Conservation (phyloP, 2,888 invertebrate species). For the Trichopoda pennipes region DNA sequence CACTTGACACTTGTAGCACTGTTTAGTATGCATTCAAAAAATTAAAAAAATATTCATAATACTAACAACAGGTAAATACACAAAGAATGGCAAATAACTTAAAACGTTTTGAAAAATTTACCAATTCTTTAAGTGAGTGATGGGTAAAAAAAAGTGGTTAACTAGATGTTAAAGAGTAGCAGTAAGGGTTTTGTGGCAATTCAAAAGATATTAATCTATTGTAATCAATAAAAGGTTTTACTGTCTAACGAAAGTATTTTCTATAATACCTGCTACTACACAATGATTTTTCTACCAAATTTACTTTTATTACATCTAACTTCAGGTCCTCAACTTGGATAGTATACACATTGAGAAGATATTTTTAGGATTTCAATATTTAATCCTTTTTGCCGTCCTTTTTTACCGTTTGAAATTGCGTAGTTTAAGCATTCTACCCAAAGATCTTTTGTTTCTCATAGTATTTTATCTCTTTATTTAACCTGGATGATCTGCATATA, state of each 20-base stretch:
- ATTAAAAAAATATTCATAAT: neutral
- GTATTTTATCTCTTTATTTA: constrained; percentile 38
- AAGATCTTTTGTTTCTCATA: neutral
- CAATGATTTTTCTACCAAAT: neutral
- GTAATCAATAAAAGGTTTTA: constrained; percentile 67
- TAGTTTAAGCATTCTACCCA: constrained; percentile 10
- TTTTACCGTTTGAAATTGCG: constrained; percentile 43
- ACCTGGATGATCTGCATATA: constrained; percentile 35
- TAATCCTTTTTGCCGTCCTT: constrained; percentile 55
- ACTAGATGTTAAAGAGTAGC: constrained; percentile 50
- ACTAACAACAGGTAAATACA: constrained; percentile 53
- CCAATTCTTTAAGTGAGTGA: constrained; percentile 25
- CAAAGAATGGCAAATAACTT: neutral
- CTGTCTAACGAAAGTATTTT: constrained; percentile 43
- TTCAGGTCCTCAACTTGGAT: neutral
- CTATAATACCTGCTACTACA: constrained; percentile 32
- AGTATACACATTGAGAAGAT: neutral
- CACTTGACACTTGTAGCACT: constrained; percentile 63
- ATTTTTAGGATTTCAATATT: constrained; percentile 27
- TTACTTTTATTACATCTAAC: constrained; percentile 14
- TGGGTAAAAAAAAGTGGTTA: neutral
- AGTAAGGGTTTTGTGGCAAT: constrained; percentile 57
- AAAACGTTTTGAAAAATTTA: constrained; percentile 18
- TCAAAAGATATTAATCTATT: constrained; percentile 58
- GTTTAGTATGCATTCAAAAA: constrained; percentile 20